A percentile compares a stretch with the other conserved stretches of the same genome.
These are phyloP conservation scores for Aphrophora alni DNA, from an alignment of 2,888 invertebrate species.

Conservation along the genomic window DNA sequence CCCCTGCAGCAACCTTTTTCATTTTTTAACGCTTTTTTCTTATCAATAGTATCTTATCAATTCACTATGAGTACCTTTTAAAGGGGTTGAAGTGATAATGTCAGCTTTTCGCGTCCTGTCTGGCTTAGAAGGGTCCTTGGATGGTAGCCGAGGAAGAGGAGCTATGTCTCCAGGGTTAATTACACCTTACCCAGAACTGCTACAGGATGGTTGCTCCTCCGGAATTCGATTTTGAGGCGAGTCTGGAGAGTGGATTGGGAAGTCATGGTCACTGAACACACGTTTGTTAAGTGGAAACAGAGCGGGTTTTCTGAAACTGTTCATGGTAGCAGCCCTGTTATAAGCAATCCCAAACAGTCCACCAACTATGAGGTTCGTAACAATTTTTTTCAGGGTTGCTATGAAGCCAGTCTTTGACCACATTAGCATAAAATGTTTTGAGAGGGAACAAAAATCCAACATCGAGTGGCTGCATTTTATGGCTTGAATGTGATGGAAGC, in stretches of 20 bases:
- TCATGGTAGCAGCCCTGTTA: slow-evolving; percentile 48
- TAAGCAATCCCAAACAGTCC: slow-evolving; percentile 50
- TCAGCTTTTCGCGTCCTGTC: neutral
- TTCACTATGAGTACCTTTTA: neutral
- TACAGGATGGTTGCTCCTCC: neutral
- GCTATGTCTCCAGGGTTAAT: neutral
- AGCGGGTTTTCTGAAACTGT: slow-evolving; percentile 49
- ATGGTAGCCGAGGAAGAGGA: slow-evolving; percentile 10
- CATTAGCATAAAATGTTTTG: slow-evolving; percentile 34
- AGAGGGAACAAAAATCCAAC: slow-evolving; percentile 29
- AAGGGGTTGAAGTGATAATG: neutral
- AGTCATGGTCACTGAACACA: slow-evolving; percentile 43
- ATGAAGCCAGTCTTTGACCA: slow-evolving; percentile 41
- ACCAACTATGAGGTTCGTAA: slow-evolving; percentile 45
- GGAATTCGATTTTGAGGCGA: neutral
- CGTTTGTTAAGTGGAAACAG: slow-evolving; percentile 50
- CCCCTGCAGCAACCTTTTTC: neutral
- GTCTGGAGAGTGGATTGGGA: neutral
- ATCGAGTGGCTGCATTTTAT: slow-evolving; percentile 28
- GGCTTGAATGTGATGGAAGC: slow-evolving; percentile 19
- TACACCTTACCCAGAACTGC: neutral
- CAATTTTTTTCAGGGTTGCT: slow-evolving; percentile 46
- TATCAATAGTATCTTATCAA: neutral
- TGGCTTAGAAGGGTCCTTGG: slow-evolving; percentile 9
- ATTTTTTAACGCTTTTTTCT: neutral